Evolutionary conservation across 2,797 vertebrate genomes (phyloP).

Genomic region (Clarias fuscus): DNA sequence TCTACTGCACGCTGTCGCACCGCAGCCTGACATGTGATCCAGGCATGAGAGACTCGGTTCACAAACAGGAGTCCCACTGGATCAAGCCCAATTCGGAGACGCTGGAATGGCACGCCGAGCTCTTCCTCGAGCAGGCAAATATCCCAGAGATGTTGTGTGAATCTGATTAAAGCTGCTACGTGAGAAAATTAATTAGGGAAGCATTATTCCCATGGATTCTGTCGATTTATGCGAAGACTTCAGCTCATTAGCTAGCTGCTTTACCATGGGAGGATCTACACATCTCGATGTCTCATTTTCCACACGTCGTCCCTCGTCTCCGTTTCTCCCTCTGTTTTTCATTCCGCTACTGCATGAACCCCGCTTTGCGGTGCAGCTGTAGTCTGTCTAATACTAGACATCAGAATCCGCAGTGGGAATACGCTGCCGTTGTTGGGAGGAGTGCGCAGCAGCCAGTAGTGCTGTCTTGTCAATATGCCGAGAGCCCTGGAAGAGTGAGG

Average conservation of each 20-base stretch:
- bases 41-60: slow-evolving; percentile 49
- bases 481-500: slow-evolving; percentile 34
- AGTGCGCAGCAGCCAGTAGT: not conserved
- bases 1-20: slow-evolving; percentile 28
- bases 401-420: slow-evolving; percentile 22
- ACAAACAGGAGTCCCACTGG: slow-evolving; percentile 49
- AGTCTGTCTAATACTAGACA: not conserved
- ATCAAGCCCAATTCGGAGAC: slow-evolving; percentile 53
- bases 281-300: slow-evolving; percentile 15
- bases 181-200: slow-evolving; percentile 51
- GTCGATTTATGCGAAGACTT: slow-evolving; percentile 51
- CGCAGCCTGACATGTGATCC: slow-evolving; percentile 50
- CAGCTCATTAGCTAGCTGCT: slow-evolving; percentile 24
- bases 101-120: slow-evolving; percentile 28
- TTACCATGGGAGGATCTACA: not conserved
- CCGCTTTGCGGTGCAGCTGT: slow-evolving; percentile 2
- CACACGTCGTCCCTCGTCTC: not conserved
- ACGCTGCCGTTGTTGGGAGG: slow-evolving; percentile 25
- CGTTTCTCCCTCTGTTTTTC: not conserved
- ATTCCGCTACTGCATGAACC: slow-evolving; percentile 5
- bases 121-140: slow-evolving; percentile 46
- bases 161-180: slow-evolving; percentile 55
- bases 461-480: slow-evolving; percentile 24
- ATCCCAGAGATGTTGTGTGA: slow-evolving; percentile 45
- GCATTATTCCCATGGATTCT: slow-evolving; percentile 39